Percentiles rank a stretch among this genome's conserved stretches.
Conservation (phyloP, 2,888 invertebrate species). For the Brachyopa scutellaris region DNA sequence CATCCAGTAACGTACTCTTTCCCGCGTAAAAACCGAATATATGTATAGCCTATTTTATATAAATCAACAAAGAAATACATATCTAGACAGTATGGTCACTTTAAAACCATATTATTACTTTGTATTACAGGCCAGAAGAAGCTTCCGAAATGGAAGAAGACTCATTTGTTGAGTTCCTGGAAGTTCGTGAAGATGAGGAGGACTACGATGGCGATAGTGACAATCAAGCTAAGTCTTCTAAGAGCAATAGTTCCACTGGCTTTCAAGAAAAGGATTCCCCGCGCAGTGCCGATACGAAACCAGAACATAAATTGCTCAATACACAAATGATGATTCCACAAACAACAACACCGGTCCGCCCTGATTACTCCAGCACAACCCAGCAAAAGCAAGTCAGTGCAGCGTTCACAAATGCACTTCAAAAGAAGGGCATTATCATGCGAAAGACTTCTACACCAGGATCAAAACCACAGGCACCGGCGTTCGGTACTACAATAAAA, state of each 20-base stretch:
- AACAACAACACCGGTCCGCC: neutral
- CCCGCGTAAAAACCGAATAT: no score
- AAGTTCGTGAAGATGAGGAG: conserved; percentile 80
- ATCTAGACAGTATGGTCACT: no score
- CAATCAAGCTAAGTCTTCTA: conserved; percentile 77
- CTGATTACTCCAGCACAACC: conserved; percentile 28
- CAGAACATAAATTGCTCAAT: conserved; percentile 54
- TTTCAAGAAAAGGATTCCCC: conserved; percentile 78
- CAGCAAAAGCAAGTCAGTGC: conserved; percentile 28
- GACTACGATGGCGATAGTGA: conserved; percentile 77
- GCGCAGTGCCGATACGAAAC: conserved; percentile 1
- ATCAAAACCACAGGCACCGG: conserved; percentile 5
- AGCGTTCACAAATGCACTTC: conserved; percentile 74
- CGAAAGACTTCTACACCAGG: conserved; percentile 75
- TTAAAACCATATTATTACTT: no score
- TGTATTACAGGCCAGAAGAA: conserved; percentile 74
- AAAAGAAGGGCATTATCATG: conserved; percentile 79
- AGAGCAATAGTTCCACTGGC: conserved; percentile 73
- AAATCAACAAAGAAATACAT: no score
- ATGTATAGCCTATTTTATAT: no score
- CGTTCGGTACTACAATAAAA: neutral
- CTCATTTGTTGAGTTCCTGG: conserved; percentile 79
- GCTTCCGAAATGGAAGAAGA: conserved; percentile 78
- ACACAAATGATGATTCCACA: conserved; percentile 52
- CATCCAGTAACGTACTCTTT: no score